Evolutionary conservation across 2,797 vertebrate genomes (phyloP), one percentile per base, ranked within the genome.

Genomic region (Petrocephalus sullivani): DNA sequence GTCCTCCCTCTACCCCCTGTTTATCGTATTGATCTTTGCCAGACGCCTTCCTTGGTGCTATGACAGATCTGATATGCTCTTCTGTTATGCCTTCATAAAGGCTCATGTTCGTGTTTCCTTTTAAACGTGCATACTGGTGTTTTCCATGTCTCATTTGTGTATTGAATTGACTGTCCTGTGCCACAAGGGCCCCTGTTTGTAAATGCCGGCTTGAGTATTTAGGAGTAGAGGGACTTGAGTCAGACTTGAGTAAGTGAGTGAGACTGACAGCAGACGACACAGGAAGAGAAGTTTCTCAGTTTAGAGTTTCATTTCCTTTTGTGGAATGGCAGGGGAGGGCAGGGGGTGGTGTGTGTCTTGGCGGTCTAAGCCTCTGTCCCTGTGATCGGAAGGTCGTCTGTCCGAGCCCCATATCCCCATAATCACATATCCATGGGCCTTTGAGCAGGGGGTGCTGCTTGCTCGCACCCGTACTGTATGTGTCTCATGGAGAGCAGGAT

Each of bases 11-110:
- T 83, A 28, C 87, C 89, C 85, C 28, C 28, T 33, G 71, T 87
- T 58, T 54, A 88, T 75, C n/a, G 19, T 89, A 85, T 94, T 93
- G 82, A 95, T 94, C 92, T 71, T 89, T 88, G 41, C 85, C 92
- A 90, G 93, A 93, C 90, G 85, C 23, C 81, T 88, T 81, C 12
- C 61, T 88, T 71, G 91, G 90, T 90, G 89, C 89, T 91, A 89
- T 90, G 82, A 92, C 83, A 53, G 46, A 84, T 53, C 21, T 84
- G 82, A 56, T 56, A 33, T 81, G 41, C 19, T 16, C 14, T 28
- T 56, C 28, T 85, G 83, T 19, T 23, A 85, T 57, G 21, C 23
- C 2, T 53, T 85, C 28, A 23, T 85, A 56, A 54, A 53, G 53
- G n/a, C 23, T 56, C 8, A 85, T 85, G 83, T 85, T 57, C 16